Conservation (phyloP, 1,140 invertebrate species). For the Bombus balteatus region DNA sequence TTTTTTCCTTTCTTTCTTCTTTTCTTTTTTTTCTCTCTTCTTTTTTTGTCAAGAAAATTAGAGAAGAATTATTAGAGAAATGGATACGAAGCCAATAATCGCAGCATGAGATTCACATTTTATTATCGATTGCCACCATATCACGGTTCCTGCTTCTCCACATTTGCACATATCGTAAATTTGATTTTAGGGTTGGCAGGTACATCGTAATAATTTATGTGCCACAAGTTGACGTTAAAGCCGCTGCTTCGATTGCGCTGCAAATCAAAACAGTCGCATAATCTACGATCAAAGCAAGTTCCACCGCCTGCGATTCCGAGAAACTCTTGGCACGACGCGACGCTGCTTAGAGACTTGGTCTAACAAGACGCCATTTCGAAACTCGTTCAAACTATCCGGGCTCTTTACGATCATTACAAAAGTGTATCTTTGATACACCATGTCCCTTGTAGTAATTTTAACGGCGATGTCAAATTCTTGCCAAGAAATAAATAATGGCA, state of each 20-base stretch:
- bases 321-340: slow-evolving; percentile 56
- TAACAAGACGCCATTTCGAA: slow-evolving; percentile 11
- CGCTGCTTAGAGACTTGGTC: background rate
- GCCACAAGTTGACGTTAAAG: slow-evolving; percentile 15
- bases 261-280: slow-evolving; percentile 56
- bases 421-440: background rate
- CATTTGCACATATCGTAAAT: slow-evolving; percentile 6
- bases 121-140: background rate
- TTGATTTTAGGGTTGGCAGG: background rate
- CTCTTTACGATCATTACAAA: background rate
- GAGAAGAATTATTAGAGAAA: background rate
- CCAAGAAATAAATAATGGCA: background rate
- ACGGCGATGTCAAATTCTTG: background rate
- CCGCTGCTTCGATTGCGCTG: slow-evolving; percentile 30
- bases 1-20: background rate
- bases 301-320: slow-evolving; percentile 39
- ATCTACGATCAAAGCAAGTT: slow-evolving; percentile 56
- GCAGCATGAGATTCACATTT: background rate
- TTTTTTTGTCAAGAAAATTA: background rate
- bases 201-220: slow-evolving; percentile 36
- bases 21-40: background rate
- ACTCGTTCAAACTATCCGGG: background rate
- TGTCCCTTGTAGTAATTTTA: background rate
- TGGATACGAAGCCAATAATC: background rate
- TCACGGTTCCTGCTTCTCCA: background rate